These are phyloP conservation scores for Hoplostethus mediterraneus DNA, from an alignment of 2,797 vertebrate species.

Conservation along the genomic window DNA sequence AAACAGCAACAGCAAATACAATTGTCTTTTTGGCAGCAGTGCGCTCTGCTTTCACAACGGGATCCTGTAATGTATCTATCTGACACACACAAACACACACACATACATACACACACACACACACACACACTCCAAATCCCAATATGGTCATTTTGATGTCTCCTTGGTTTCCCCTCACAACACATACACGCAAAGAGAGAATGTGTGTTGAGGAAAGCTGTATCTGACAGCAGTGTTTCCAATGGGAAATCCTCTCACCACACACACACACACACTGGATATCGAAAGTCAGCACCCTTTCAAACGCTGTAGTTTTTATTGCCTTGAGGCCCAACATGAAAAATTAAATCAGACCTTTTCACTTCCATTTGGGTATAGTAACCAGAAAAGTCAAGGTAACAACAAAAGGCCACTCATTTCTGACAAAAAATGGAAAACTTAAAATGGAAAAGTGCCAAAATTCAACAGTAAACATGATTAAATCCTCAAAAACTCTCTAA, in stretches of 20 bases:
- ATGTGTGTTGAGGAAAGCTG: background rate
- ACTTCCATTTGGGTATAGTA: no score
- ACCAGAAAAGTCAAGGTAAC: no score
- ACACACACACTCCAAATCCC: constrained; percentile 25
- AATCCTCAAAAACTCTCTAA: no score
- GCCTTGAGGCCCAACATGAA: no score
- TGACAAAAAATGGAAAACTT: no score
- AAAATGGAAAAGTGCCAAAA: no score
- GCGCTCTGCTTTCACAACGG: constrained; percentile 21
- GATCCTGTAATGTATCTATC: background rate
- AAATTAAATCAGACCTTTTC: no score
- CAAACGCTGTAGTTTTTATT: no score
- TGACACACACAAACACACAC: background rate
- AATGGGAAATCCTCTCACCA: constrained; percentile 4
- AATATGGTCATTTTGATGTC: background rate
- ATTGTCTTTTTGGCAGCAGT: constrained; percentile 38
- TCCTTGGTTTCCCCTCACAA: constrained; percentile 2
- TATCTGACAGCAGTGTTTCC: background rate
- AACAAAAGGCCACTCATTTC: no score
- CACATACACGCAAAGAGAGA: constrained; percentile 1
- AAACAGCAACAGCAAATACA: constrained; percentile 15
- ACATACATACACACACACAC: background rate
- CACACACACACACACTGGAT: no score
- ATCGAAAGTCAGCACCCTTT: no score
- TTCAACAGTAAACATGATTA: no score